phyloP scores from a whole-genome alignment of 2,888 invertebrate genomes.

The Mactromeris polynyma region DNA sequence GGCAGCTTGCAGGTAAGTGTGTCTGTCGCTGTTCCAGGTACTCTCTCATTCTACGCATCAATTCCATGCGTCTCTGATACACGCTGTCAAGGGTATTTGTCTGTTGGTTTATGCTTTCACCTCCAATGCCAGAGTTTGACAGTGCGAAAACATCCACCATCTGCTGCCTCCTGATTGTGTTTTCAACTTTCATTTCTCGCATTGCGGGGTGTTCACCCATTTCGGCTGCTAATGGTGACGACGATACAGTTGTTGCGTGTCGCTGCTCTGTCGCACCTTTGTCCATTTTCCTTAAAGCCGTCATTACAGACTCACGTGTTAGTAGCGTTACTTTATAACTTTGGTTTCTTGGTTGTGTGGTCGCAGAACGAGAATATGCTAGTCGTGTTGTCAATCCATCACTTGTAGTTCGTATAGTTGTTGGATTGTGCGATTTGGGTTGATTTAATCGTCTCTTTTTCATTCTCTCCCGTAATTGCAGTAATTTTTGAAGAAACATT shows the following conservation, averaged over 20 bases:
- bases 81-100: neutral
- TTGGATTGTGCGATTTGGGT: neutral
- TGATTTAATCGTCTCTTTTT: neutral
- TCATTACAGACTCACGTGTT: constrained; percentile 34
- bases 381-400: neutral
- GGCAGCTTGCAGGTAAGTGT: neutral
- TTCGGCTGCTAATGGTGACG: neutral
- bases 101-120: too few relatives aligned
- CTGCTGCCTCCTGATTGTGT: neutral
- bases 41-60: constrained; percentile 18
- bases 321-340: constrained; percentile 16
- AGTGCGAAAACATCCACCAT: neutral
- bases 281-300: constrained; percentile 31
- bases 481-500: neutral
- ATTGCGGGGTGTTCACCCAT: neutral
- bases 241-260: neutral
- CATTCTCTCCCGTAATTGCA: neutral
- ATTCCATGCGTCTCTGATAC: neutral
- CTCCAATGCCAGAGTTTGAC: neutral
- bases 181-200: constrained; percentile 15
- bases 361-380: neutral
- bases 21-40: neutral
- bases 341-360: neutral
- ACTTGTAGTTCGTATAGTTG: neutral
- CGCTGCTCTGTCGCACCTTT: constrained; percentile 14